Evolutionary conservation across 2,113 vertebrate genomes (phyloP).

Genomic region (Abramis brama): DNA sequence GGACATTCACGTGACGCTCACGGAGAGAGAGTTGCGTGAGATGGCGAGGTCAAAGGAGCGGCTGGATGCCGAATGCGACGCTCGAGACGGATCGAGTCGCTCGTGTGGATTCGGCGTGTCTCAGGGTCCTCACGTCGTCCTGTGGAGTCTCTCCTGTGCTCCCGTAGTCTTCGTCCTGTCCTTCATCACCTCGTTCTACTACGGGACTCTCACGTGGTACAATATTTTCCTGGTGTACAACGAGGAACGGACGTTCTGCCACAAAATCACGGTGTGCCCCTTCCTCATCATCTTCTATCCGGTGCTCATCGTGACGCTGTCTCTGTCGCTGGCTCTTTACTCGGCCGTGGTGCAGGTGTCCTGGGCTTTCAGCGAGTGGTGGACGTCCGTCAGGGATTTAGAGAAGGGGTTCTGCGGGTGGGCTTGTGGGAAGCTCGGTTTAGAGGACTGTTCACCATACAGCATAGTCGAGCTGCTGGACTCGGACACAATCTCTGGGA

Average conservation of each 20-base stretch:
- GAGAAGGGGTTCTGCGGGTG: slow-evolving; percentile 99
- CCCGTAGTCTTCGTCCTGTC: slow-evolving; percentile 91
- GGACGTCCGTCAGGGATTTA: slow-evolving; percentile 89
- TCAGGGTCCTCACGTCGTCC: slow-evolving; percentile 88
- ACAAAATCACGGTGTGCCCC: slow-evolving; percentile 95
- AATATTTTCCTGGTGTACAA: slow-evolving; percentile 98
- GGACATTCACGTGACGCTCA: slow-evolving; percentile 95
- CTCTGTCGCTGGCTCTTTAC: slow-evolving; percentile 88
- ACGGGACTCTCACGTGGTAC: slow-evolving; percentile 98
- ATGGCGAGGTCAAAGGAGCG: slow-evolving; percentile 87
- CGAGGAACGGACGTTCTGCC: slow-evolving; percentile 98
- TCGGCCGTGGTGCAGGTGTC: slow-evolving; percentile 91
- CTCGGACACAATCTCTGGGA: slow-evolving; percentile 90
- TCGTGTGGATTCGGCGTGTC: slow-evolving; percentile 81
- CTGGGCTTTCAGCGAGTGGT: slow-evolving; percentile 95
- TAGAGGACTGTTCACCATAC: slow-evolving; percentile 96
- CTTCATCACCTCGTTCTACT: slow-evolving; percentile 97
- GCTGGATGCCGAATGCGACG: slow-evolving; percentile 79
- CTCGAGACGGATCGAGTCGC: slow-evolving; percentile 70
- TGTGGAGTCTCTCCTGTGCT: slow-evolving; percentile 94
- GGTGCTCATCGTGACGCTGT: slow-evolving; percentile 91
- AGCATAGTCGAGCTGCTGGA: slow-evolving; percentile 96
- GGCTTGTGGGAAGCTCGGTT: slow-evolving; percentile 93
- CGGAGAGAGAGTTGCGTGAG: slow-evolving; percentile 91
- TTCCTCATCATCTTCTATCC: slow-evolving; percentile 97